Percentiles rank a stretch among this genome's conserved stretches.
These are phyloP conservation scores for Oasisia sp. DNA, from an alignment of 2,888 invertebrate species.

Conservation along the genomic window DNA sequence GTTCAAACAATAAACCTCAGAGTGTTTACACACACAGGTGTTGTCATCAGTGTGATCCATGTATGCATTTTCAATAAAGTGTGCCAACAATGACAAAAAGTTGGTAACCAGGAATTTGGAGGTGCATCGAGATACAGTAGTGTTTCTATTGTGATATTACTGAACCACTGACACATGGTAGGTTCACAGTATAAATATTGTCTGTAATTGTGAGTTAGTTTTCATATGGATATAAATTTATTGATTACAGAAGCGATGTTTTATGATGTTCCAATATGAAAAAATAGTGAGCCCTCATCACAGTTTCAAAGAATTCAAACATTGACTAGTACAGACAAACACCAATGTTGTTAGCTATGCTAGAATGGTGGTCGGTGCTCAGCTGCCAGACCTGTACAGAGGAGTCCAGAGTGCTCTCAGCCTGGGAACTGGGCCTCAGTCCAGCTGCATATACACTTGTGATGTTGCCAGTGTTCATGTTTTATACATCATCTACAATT, in stretches of 20 bases:
- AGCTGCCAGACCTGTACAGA: not conserved
- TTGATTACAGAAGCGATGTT: not conserved
- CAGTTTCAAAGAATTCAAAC: not conserved
- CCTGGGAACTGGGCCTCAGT: not conserved
- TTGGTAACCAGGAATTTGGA: not conserved
- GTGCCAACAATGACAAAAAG: not conserved
- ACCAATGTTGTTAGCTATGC: not conserved
- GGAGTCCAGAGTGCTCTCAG: not conserved
- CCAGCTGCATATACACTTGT: not conserved
- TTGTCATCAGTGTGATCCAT: not conserved
- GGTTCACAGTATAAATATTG: no score
- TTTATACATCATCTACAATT: not conserved
- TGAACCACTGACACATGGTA: no score
- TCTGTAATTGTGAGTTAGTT: no score
- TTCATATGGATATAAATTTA: not conserved
- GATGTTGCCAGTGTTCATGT: not conserved
- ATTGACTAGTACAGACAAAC: not conserved
- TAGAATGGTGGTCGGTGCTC: not conserved
- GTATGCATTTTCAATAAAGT: not conserved
- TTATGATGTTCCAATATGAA: not conserved
- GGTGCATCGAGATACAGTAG: no score
- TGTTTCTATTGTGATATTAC: no score
- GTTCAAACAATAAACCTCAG: not conserved
- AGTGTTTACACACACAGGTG: no score
- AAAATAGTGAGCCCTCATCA: not conserved